A percentile compares a stretch with the other conserved stretches of the same genome.
Conservation (phyloP, 2,797 vertebrate species). For the Chelon auratus region DNA sequence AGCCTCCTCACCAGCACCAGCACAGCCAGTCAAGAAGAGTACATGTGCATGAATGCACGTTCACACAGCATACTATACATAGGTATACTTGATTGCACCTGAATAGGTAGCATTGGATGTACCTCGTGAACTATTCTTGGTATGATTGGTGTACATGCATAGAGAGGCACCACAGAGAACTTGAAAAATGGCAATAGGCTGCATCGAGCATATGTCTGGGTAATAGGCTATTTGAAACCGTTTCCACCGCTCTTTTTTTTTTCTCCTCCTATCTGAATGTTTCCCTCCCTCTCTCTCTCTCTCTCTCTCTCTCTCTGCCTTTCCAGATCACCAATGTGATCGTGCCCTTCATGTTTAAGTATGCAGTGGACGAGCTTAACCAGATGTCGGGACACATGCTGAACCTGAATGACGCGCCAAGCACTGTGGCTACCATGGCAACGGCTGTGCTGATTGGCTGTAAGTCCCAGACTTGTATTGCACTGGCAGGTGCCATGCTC, state of each 20-base stretch:
- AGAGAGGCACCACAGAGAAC: slow-evolving; percentile 10
- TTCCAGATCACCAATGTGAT: slow-evolving; percentile 93
- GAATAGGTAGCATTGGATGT: slow-evolving; percentile 19
- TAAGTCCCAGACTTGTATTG: slow-evolving; percentile 88
- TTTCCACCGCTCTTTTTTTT: slow-evolving; percentile 20
- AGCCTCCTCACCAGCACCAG: slow-evolving; percentile 69
- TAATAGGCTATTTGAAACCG: slow-evolving; percentile 48
- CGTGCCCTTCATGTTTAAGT: slow-evolving; percentile 99
- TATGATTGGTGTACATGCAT: not conserved
- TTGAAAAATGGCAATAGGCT: slow-evolving; percentile 28
- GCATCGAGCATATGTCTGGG: slow-evolving; percentile 44
- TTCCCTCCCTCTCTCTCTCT: slow-evolving; percentile 4
- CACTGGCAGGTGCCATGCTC: slow-evolving; percentile 79
- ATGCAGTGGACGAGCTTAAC: slow-evolving; percentile 97
- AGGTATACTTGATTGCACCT: slow-evolving; percentile 21
- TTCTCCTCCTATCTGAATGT: slow-evolving; percentile 30
- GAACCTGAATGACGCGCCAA: slow-evolving; percentile 93
- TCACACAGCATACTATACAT: slow-evolving; percentile 16
- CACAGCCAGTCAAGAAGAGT: slow-evolving; percentile 60
- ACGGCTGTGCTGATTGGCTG: slow-evolving; percentile 96
- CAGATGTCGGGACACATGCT: slow-evolving; percentile 96
- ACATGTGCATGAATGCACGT: slow-evolving; percentile 13
- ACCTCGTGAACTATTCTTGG: not conserved
- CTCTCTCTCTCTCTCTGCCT: slow-evolving; percentile 14
- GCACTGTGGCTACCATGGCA: slow-evolving; percentile 95